Base-by-base conservation (phyloP, 2,113 vertebrate genomes). In the Amblyornis subalaris region DNA sequence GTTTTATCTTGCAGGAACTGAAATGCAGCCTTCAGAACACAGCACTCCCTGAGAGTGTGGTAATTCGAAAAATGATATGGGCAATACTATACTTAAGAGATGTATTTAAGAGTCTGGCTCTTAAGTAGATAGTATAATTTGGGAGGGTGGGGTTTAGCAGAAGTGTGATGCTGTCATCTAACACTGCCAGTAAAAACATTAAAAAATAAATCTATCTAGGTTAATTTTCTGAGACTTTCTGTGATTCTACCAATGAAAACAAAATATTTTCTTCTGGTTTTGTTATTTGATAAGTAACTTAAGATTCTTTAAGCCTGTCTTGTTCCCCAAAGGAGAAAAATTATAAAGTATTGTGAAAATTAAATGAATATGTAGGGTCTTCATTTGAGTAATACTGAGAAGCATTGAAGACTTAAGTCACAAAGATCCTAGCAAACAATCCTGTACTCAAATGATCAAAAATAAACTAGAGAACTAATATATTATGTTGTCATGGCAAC, bases 401-500 rank as follows among this genome's bases (percentile, higher is more conserved):
- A 77, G 55, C 12, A 57, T 1, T 18, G 21, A 84, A 74, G 40
- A 74, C 9, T 78, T 89, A 50, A 78, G 25, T 65, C 54, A 69
- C 24, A 84, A 87, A 81, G 19, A 72, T 60, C 29, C 40, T 40
- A 74, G 38, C 25, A 93, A 91, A 85, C 6, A 92, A 44, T 80
- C 25, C 33, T 54, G n/a, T 42, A 85, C 40, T 62, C 2, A 1
- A 77, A 36, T 44, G 51, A 83, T 85, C 26, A 82, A 87, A 94
- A 86, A 83, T 44, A 93, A 79, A 60, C 73, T 77, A 44, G 74
- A 94, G 51, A 96, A 81, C 84, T 94, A 96, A 93, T 90, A 35
- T 69, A 73, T 93, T 61, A 51, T 82, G 67, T 93, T 85, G 74
- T 89, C 96, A 90, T 94, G 73, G 74, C 57, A 95, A 96, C 91